Base-by-base conservation (phyloP, 2,797 vertebrate species). In the Lagorchestes hirsutus region DNA sequence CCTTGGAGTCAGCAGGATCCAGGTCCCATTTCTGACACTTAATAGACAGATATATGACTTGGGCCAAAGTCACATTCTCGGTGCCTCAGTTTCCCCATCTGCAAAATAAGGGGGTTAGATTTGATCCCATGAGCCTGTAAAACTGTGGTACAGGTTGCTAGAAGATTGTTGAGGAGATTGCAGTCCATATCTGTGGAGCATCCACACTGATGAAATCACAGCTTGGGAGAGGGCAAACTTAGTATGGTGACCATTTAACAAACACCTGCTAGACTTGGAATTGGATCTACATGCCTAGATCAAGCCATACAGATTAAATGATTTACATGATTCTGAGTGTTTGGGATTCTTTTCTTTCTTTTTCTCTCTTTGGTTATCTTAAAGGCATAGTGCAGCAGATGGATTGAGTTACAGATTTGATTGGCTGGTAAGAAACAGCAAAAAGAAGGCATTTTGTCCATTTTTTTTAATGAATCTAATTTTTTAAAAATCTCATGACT, bases 381-480 rank as follows among this genome's bases (percentile, higher is more conserved):
- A 82, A 82, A 82, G 40, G 74, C 74, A 46, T 46, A 82, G 40
- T 40, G 74, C 22, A 82, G 74, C 74, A 82, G 74, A 82, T 82
- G 74, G 40, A 40, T 82, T 82, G 74, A 82, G 74, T 82, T 82
- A 13, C 74, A 82, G 74, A 46, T 82, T 46, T 82, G 74, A 82
- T 82, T 82, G 74, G 74, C 74, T 82, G 22, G 40, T 82, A 82
- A 82, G 22, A 82, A 82, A 82, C 18, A 27, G 40, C 24, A 82
- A 82, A 82, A 82, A 82, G 74, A 82, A 82, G 10, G 74, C 74
- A 82, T 82, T 82, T 82, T 82, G 74, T 82, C 74, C 74, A 82
- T 82, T 82, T 82, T 57, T 82, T 82, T 82, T 82, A 82, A 82
- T 82, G 74, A 82, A 82, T 82, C 22, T 82, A 67, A 67, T 16